Base-by-base conservation (phyloP, 2,888 invertebrate species). In the Metacarcinus magister region DNA sequence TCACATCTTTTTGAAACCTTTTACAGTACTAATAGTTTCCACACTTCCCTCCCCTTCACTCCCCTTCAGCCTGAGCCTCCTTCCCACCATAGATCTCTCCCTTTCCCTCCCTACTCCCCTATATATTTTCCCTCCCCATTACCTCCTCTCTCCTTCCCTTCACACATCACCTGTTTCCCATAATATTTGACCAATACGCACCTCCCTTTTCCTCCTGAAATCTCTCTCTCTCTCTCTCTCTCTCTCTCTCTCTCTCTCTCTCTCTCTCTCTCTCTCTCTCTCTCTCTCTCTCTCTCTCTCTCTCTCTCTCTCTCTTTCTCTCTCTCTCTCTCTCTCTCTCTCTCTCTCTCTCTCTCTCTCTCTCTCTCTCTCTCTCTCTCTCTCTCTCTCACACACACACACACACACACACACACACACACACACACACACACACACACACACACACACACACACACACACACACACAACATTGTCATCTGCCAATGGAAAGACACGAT, bases 201-300 rank as follows among this genome's bases (percentile, higher is more conserved):
- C 8, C 32, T 32, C 32, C 32, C 82, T 82, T 13, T 32, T 2
- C 32, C 1, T 32, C 8, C 82, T 32, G 19, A 13, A 8, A 23
- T n/a, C 23, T 23, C 1, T n/a, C n/a, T 82, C 32, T 32, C 32
- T 32, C 32, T 32, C 32, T 32, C 7, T 82, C 13, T 32, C 82
- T 10, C 82, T 28, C 28, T 16, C 82, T 10, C 13, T 82, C 16
- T 13, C 32, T 10, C 10, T 82, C 82, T 82, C 28, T 28, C 28
- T 28, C 82, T 82, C 82, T 82, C 82, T 82, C 82, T 82, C 82
- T 28, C 32, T 82, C 82, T 82, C 82, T 82, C 82, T 82, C 82
- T 82, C 82, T 82, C 82, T 82, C 82, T 82, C 67, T 82, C 82
- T 82, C 82, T 82, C 82, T 82, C 82, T 82, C 82, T 82, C 82